phyloP scores from a whole-genome alignment of 2,888 invertebrate species.

The Hirudinaria manillensis region DNA sequence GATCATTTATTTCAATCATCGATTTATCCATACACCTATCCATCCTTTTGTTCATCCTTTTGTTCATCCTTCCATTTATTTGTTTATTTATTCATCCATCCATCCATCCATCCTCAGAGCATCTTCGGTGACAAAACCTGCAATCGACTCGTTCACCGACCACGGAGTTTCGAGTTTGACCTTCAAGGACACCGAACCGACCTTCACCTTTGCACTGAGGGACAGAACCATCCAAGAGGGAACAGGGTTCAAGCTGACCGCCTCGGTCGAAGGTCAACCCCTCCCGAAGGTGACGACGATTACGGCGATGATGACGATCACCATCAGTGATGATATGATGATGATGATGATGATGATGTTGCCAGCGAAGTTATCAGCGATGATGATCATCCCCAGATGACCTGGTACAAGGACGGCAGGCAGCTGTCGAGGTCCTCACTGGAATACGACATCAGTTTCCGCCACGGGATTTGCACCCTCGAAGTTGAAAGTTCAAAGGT shows the following conservation, averaged over 20 bases:
- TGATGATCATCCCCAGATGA: constrained; percentile 2
- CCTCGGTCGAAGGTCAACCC: constrained; percentile 17
- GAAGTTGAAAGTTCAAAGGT: neutral
- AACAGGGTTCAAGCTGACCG: constrained; percentile 3
- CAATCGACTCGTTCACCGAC: neutral
- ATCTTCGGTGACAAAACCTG: neutral
- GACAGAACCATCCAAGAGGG: constrained; percentile 20
- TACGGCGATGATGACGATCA: too few relatives aligned
- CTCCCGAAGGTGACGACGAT: neutral
- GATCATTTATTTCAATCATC: neutral
- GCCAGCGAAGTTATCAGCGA: too few relatives aligned
- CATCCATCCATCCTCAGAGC: neutral
- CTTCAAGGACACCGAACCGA: neutral
- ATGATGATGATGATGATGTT: too few relatives aligned
- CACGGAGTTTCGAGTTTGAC: too few relatives aligned
- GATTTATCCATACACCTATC: neutral
- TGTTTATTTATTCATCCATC: neutral
- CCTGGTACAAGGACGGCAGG: constrained; percentile 19
- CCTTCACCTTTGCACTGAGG: constrained; percentile 17
- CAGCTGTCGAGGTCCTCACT: neutral
- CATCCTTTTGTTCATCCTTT: neutral
- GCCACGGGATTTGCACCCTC: constrained; percentile 14
- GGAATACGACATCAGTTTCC: constrained; percentile 8
- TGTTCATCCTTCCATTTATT: neutral
- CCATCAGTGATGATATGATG: too few relatives aligned